Evolutionary conservation across 1,140 invertebrate species (phyloP), one percentile per base, ranked within the genome.

Genomic region (Nylanderia fulva): DNA sequence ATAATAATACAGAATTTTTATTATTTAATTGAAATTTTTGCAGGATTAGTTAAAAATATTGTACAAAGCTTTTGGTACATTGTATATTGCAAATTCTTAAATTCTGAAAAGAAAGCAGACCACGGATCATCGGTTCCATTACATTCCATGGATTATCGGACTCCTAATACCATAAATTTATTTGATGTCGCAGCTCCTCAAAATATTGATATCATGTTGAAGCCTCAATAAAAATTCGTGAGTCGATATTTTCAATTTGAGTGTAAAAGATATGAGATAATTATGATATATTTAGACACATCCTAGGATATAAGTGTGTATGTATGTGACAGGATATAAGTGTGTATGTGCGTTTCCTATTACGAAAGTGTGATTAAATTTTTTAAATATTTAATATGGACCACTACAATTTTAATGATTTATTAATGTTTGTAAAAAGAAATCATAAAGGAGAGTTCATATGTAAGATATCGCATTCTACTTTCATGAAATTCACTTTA

Each of bases 21-120:
- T 64, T 71, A 33, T 33, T 21, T 61, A 66, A 74, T 48, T 15
- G 0, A 48, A 48, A 18, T 48, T 48, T 48, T 90, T 93, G 18
- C 83, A 95, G 94, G 95, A 84, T 85, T 95, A 64, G 68, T 95
- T 74, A 95, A 95, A 68, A 95, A 88, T 90, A 68, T 94, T 64
- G 92, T 95, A 21, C 94, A 95, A 88, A 88, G 91, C 42, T 89
- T 94, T 54, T 93, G 93, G 90, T 92, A 93, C 77, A 74, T 95
- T 68, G 56, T 93, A 3, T 93, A 77, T 15, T 95, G 93, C 68
- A 94, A 93, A 80, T 93, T 93, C 85, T 60, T 91, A 6, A 56
- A 82, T 29, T 68, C 74, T 9, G 27, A 85, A 21, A 85, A 89
- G 29, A 29, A 13, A 7, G 80, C 86, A 69, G 72, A 75, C 48